These are phyloP conservation scores for Lutjanus erythropterus DNA, from an alignment of 2,113 vertebrate genomes.

Conservation along the genomic window DNA sequence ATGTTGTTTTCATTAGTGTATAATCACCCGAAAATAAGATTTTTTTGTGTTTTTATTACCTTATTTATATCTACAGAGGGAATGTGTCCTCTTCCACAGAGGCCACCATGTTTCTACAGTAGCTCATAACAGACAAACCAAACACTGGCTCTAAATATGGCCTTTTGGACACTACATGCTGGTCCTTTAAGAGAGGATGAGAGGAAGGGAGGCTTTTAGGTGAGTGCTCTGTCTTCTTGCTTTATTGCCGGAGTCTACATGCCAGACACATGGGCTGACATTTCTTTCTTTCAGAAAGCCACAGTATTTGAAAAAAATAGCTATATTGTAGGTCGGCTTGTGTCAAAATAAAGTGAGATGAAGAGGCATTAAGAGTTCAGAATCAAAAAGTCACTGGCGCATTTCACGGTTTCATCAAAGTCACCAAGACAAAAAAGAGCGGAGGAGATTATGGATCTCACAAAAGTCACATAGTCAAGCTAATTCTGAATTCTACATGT, in stretches of 20 bases:
- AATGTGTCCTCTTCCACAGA: too few relatives aligned
- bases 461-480: neutral
- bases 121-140: too few relatives aligned
- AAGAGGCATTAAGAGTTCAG: neutral
- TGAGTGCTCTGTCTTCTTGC: neutral
- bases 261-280: neutral
- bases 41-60: too few relatives aligned
- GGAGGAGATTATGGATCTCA: neutral
- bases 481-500: neutral
- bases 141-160: too few relatives aligned
- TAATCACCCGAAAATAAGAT: too few relatives aligned
- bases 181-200: slow-evolving; percentile 1
- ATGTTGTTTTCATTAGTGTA: too few relatives aligned
- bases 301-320: neutral
- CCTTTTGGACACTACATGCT: too few relatives aligned
- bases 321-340: neutral
- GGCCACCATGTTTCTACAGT: too few relatives aligned
- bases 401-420: neutral
- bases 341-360: neutral
- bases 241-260: neutral
- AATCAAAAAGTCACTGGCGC: neutral
- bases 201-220: neutral
- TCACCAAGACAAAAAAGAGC: neutral
- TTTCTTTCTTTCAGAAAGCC: neutral
- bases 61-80: too few relatives aligned